Conservation (phyloP, 2,888 invertebrate species). For the Luperina testacea region DNA sequence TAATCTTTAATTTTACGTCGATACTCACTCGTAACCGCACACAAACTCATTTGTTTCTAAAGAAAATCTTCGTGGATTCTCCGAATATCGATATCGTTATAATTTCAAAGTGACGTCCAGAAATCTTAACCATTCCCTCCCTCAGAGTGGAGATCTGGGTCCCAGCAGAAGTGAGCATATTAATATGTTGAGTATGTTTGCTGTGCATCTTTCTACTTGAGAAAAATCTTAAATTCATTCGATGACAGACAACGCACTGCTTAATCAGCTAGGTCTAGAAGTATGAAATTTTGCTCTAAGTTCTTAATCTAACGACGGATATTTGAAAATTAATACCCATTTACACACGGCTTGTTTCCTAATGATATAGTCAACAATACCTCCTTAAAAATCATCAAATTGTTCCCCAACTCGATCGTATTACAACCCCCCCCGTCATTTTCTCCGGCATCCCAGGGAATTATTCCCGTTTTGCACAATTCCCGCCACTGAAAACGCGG, state of each 20-base stretch:
- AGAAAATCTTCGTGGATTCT: background rate
- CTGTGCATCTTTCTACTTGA: background rate
- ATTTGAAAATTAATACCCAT: background rate
- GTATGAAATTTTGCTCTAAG: background rate
- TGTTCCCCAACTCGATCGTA: constrained; percentile 20
- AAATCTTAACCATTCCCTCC: background rate
- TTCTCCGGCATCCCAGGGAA: background rate
- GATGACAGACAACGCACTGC: too few relatives aligned
- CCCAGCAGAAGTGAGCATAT: background rate
- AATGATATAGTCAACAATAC: background rate
- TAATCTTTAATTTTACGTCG: background rate
- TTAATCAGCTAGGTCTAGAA: background rate
- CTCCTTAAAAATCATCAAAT: background rate
- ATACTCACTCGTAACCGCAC: background rate
- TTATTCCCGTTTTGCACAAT: constrained; percentile 47
- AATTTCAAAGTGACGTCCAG: background rate
- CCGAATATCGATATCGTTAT: background rate
- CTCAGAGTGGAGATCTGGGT: background rate
- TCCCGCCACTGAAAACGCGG: constrained; percentile 39
- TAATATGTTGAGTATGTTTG: background rate
- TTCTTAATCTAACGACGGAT: background rate
- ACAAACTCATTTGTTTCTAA: background rate
- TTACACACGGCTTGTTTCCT: background rate
- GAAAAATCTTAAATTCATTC: background rate
- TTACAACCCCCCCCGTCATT: constrained; percentile 1